These are phyloP conservation scores for Cardiocondyla obscurior DNA, from an alignment of 1,140 invertebrate genomes.

Conservation along the genomic window DNA sequence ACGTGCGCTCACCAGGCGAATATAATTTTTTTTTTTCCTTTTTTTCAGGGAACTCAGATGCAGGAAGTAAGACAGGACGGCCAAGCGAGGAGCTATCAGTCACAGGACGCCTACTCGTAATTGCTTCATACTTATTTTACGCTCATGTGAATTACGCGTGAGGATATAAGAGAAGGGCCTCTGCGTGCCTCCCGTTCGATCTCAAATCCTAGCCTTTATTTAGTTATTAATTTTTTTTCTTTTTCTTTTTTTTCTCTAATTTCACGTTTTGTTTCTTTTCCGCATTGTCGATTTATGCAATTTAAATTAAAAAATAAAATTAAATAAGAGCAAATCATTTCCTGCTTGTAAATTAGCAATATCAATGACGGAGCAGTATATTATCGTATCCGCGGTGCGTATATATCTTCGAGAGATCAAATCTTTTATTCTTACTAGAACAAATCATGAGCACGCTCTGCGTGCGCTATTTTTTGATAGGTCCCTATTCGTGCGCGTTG, in stretches of 20 bases:
- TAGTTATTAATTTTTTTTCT: no score
- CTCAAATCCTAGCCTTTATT: neutral
- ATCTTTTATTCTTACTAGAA: neutral
- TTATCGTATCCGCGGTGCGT: neutral
- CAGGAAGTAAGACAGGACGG: constrained; percentile 77
- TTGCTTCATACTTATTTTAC: constrained; percentile 53
- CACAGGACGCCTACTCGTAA: constrained; percentile 78
- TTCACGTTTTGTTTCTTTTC: neutral
- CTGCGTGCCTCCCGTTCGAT: neutral
- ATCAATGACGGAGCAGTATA: neutral
- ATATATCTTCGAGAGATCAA: neutral
- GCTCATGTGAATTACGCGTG: neutral
- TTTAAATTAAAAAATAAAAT: neutral
- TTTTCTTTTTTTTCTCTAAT: neutral
- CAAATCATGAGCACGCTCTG: no score
- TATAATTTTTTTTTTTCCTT: constrained; percentile 44
- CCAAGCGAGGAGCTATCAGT: constrained; percentile 74
- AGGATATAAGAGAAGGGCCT: neutral
- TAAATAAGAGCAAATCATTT: neutral
- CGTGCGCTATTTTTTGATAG: no score
- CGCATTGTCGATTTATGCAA: neutral
- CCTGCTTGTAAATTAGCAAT: neutral
- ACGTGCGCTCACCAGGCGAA: constrained; percentile 60
- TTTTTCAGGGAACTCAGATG: constrained; percentile 75
- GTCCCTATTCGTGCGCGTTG: no score